Conservation (phyloP, 2,113 vertebrate species). For the Crotalus horridus region DNA sequence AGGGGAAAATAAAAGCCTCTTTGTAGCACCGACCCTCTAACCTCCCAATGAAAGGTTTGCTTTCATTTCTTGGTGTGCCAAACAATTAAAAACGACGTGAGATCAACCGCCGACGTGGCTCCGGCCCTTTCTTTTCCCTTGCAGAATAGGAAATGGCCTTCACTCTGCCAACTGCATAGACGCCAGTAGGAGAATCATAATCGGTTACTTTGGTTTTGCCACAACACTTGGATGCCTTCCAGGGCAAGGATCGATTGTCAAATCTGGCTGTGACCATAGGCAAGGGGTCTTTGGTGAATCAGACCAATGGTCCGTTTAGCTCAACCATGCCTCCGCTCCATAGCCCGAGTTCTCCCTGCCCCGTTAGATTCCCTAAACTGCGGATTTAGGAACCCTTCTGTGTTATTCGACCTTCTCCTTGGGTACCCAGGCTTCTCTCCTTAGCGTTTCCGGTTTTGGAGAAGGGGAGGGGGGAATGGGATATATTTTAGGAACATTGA, state of each 20-base stretch:
- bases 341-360: background rate
- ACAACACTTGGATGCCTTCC: background rate
- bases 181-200: background rate
- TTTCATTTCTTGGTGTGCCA: slow-evolving; percentile 20
- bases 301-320: background rate
- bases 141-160: background rate
- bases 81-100: slow-evolving; percentile 23
- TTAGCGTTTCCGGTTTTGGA: background rate
- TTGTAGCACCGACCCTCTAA: slow-evolving; percentile 4
- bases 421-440: background rate
- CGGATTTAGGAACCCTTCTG: background rate
- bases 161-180: background rate
- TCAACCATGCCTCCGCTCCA: background rate
- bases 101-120: slow-evolving; percentile 5
- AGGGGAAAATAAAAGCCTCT: background rate
- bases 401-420: background rate
- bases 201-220: background rate
- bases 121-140: background rate
- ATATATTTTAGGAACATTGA: background rate
- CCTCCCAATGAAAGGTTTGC: slow-evolving; percentile 20
- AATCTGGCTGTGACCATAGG: background rate
- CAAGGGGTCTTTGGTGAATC: background rate
- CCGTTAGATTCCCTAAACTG: background rate
- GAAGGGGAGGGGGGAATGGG: too few species aligned
- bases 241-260: background rate